A percentile compares a stretch with the other conserved stretches of the same genome.
Evolutionary conservation across 2,888 invertebrate genomes (phyloP).

Genomic region (Cataglyphis albicans): DNA sequence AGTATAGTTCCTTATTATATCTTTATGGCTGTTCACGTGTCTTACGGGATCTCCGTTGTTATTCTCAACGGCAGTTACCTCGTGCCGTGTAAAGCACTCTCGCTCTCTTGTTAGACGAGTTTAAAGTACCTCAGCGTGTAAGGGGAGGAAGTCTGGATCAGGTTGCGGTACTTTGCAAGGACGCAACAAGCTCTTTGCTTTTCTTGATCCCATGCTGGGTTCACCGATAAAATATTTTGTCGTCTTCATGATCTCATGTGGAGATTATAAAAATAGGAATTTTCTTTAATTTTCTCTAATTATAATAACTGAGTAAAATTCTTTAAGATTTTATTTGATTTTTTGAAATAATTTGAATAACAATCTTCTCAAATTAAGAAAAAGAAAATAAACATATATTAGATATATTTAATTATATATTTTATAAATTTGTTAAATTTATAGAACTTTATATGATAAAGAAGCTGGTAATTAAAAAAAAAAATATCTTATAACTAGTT

Average conservation of each 20-base stretch:
- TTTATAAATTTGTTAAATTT: background rate
- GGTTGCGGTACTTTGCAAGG: constrained; percentile 57
- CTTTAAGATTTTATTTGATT: background rate
- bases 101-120: constrained; percentile 62
- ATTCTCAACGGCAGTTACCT: constrained; percentile 58
- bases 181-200: constrained; percentile 57
- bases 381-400: too few species aligned
- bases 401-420: too few species aligned
- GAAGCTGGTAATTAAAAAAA: too few species aligned
- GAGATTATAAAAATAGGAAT: constrained; percentile 25
- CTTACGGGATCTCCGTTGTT: constrained; percentile 53
- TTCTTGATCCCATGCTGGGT: background rate
- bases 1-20: constrained; percentile 55
- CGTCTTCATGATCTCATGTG: background rate
- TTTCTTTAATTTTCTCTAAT: constrained; percentile 5
- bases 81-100: constrained; percentile 56
- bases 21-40: constrained; percentile 55
- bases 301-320: background rate
- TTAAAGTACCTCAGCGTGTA: constrained; percentile 63
- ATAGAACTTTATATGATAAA: constrained; percentile 5
- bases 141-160: constrained; percentile 54
- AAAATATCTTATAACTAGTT: background rate
- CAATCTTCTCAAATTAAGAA: background rate
- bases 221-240: constrained; percentile 50
- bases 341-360: background rate